Evolutionary conservation across 2,888 invertebrate species (phyloP).

Genomic region (Diaperis boleti): DNA sequence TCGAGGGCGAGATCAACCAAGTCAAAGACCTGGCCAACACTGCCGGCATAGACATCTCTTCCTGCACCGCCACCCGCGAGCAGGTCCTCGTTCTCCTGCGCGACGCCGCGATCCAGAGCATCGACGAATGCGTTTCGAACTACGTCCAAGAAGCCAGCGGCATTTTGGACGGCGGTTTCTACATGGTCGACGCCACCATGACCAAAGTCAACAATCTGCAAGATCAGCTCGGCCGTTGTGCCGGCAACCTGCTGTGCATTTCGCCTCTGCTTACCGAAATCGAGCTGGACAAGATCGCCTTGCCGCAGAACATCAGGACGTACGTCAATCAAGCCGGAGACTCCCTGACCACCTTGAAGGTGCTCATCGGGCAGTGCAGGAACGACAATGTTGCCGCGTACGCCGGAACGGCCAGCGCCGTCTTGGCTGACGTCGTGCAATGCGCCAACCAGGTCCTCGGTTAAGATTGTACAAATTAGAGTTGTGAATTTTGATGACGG

Average conservation of each 20-base stretch:
- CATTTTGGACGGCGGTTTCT: background rate
- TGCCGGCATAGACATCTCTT: slow-evolving; percentile 7
- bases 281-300: background rate
- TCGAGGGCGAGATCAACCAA: background rate
- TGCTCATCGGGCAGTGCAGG: slow-evolving; percentile 1
- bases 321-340: background rate
- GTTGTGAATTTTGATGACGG: no score
- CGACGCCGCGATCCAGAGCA: background rate
- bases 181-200: slow-evolving; percentile 8
- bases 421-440: background rate
- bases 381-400: slow-evolving; percentile 5
- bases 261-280: slow-evolving; percentile 2
- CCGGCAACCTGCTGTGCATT: background rate
- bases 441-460: slow-evolving; percentile 12
- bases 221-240: background rate
- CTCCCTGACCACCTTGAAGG: background rate
- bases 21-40: background rate
- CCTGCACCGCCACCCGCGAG: background rate
- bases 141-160: background rate
- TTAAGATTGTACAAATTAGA: no score
- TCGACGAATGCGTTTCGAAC: background rate
- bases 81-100: background rate
- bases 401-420: background rate
- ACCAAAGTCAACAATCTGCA: slow-evolving; percentile 2
- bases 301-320: slow-evolving; percentile 4